Conservation (phyloP, 2,888 invertebrate species). For the Zaprionus bogoriensis region DNA sequence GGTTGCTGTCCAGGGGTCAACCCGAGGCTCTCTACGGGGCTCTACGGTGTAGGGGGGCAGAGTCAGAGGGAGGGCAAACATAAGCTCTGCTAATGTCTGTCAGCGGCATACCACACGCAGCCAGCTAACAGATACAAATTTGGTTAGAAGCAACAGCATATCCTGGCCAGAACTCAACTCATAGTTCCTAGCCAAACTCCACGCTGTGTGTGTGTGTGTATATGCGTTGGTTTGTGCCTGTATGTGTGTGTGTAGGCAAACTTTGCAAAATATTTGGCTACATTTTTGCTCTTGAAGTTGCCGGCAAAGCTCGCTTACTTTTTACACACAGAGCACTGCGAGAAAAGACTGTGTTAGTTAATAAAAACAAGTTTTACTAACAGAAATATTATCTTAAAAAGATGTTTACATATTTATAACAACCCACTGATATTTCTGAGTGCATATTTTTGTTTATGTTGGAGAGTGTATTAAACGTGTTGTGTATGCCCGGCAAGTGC, state of each 20-base stretch:
- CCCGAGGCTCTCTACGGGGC: too few species aligned
- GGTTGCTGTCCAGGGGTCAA: neutral
- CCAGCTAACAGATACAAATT: slow-evolving; percentile 59
- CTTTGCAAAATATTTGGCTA: slow-evolving; percentile 51
- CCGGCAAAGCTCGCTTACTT: neutral
- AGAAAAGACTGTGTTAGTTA: neutral
- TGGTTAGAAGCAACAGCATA: slow-evolving; percentile 40
- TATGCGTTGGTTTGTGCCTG: slow-evolving; percentile 8
- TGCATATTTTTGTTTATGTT: too few species aligned
- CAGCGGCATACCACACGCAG: slow-evolving; percentile 63
- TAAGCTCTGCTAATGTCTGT: slow-evolving; percentile 69
- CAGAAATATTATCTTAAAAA: too few species aligned
- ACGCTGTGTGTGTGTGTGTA: neutral
- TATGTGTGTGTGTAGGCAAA: slow-evolving; percentile 27
- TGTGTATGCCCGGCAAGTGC: too few species aligned
- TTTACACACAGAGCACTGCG: neutral
- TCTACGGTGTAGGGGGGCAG: neutral
- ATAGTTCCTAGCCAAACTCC: neutral
- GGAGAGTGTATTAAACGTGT: too few species aligned
- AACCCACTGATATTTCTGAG: too few species aligned
- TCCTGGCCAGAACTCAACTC: neutral
- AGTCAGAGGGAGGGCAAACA: slow-evolving; percentile 11
- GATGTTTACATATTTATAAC: neutral
- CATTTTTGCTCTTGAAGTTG: slow-evolving; percentile 31
- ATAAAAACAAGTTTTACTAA: neutral